These are phyloP conservation scores for Himalopsyche kuldschensis DNA, from an alignment of 2,888 invertebrate genomes.

Conservation along the genomic window DNA sequence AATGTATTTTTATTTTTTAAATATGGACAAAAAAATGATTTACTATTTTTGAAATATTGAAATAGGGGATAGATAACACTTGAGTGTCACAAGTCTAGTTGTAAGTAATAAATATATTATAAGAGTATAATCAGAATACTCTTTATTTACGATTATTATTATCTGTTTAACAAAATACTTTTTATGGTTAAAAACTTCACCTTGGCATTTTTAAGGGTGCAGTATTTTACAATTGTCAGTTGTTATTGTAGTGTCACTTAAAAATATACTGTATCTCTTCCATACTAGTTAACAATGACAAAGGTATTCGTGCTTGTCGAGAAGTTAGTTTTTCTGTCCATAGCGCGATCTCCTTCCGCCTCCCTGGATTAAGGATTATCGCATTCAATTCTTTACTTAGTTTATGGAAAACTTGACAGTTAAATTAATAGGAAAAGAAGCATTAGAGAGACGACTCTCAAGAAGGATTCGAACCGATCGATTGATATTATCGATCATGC, in stretches of 20 bases:
- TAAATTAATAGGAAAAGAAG: neutral
- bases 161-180: too few species aligned
- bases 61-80: too few species aligned
- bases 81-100: too few species aligned
- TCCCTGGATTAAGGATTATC: conserved; percentile 40
- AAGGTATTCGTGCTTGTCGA: conserved; percentile 23
- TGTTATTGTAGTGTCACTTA: neutral
- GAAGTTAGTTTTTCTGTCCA: conserved; percentile 37
- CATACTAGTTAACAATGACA: conserved; percentile 15
- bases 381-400: conserved; percentile 36
- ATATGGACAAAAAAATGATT: too few species aligned
- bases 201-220: neutral
- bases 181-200: neutral
- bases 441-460: too few species aligned
- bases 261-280: conserved; percentile 12
- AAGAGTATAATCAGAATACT: too few species aligned
- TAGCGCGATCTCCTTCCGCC: conserved; percentile 38
- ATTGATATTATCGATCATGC: too few species aligned
- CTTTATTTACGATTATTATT: too few species aligned
- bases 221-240: conserved; percentile 9
- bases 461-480: too few species aligned
- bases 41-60: too few species aligned
- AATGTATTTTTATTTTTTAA: too few species aligned
- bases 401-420: conserved; percentile 33
- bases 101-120: too few species aligned